A percentile compares a stretch with the other conserved stretches of the same genome.
These are phyloP conservation scores for Stenolophus ochropezus DNA, from an alignment of 2,888 invertebrate species.

Conservation along the genomic window DNA sequence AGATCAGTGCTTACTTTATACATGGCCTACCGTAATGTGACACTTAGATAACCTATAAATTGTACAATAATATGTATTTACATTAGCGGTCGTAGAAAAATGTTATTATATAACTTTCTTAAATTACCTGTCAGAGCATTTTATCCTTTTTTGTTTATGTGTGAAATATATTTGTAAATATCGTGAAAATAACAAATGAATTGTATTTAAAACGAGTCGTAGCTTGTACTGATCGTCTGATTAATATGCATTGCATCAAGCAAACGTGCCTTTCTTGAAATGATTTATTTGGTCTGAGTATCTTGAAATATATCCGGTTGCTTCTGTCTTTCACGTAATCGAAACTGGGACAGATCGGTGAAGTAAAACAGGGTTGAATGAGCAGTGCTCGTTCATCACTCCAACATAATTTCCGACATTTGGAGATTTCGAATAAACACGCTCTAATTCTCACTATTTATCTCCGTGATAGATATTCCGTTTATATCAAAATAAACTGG, in stretches of 20 bases:
- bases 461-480: background rate
- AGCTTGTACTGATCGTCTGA: background rate
- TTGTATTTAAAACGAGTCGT: background rate
- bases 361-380: constrained; percentile 15
- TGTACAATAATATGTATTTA: no score
- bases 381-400: constrained; percentile 29
- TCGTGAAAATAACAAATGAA: background rate
- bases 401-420: constrained; percentile 13
- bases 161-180: background rate
- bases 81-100: no score
- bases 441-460: constrained; percentile 21
- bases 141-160: background rate
- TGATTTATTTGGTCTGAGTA: constrained; percentile 1
- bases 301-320: constrained; percentile 27
- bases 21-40: no score
- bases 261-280: background rate
- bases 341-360: background rate
- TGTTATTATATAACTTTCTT: no score
- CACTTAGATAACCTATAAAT: no score
- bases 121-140: no score
- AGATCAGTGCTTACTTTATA: no score
- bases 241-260: constrained; percentile 18
- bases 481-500: background rate
- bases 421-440: constrained; percentile 11
- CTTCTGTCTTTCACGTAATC: constrained; percentile 14